A percentile compares a stretch with the other conserved stretches of the same genome.
Evolutionary conservation across 2,797 vertebrate genomes (phyloP).

Genomic region (Phoebastria nigripes): DNA sequence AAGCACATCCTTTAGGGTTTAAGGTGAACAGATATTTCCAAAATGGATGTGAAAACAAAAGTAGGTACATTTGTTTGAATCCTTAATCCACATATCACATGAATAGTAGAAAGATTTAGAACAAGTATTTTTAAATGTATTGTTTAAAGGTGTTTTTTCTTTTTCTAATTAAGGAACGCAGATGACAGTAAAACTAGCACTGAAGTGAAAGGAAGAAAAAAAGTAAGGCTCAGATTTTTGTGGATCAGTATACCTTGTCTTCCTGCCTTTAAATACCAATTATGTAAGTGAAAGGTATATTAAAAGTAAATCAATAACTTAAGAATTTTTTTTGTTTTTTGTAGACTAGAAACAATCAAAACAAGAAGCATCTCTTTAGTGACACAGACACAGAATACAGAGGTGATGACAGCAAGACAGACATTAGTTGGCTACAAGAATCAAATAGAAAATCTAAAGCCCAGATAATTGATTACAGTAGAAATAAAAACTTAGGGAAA

Average conservation of each 20-base stretch:
- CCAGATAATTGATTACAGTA: slow-evolving; percentile 81
- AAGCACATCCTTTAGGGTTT: not conserved
- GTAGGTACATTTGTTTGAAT: not conserved
- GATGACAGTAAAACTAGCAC: slow-evolving; percentile 4
- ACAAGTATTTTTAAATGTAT: not conserved
- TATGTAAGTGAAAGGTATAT: not conserved
- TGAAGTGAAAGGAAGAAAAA: slow-evolving; percentile 51
- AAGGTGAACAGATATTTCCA: not conserved
- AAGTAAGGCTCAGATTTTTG: slow-evolving; percentile 52
- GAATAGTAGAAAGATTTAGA: not conserved
- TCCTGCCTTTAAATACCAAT: not conserved
- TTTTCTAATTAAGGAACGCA: slow-evolving; percentile 52
- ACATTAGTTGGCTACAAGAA: slow-evolving; percentile 85
- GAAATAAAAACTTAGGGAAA: slow-evolving; percentile 65
- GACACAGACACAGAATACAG: slow-evolving; percentile 85
- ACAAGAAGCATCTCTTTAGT: slow-evolving; percentile 87
- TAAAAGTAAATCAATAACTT: not conserved
- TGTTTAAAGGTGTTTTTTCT: not conserved
- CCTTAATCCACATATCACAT: not conserved
- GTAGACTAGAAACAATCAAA: slow-evolving; percentile 55
- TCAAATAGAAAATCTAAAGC: slow-evolving; percentile 80
- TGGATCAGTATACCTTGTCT: not conserved
- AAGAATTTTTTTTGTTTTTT: not conserved
- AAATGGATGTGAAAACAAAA: not conserved
- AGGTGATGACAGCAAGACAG: slow-evolving; percentile 81